These are phyloP conservation scores for Paracentrotus lividus DNA, from an alignment of 53 echinoderm and acorn worm species.

Conservation along the genomic window DNA sequence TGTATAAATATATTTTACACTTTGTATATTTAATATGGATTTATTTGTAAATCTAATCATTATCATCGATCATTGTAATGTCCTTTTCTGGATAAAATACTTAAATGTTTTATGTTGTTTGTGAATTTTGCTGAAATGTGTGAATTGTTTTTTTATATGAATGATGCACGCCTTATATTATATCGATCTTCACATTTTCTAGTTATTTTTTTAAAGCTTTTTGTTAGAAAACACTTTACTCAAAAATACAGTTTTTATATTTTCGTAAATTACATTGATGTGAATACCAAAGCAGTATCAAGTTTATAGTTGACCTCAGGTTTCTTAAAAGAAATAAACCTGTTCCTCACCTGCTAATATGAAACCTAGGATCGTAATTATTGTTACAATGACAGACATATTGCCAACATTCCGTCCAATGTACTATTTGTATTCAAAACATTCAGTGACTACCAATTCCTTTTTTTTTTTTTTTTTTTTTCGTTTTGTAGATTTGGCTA, in stretches of 20 bases:
- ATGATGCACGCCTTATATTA: conserved; percentile 12
- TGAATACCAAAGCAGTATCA: neutral
- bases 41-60: neutral
- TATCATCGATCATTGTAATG: too few species aligned
- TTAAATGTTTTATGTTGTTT: neutral
- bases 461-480: neutral
- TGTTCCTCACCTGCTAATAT: neutral
- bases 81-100: neutral
- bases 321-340: too few species aligned
- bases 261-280: neutral
- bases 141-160: neutral
- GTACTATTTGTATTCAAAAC: neutral
- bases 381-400: neutral
- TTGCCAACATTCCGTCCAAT: neutral
- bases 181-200: neutral
- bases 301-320: neutral
- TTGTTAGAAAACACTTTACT: neutral
- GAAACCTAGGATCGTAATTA: neutral
- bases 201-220: neutral
- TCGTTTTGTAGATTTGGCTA: neutral
- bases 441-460: neutral
- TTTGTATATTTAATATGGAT: neutral
- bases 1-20: too few species aligned
- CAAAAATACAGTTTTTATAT: neutral
- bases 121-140: neutral